Conservation (phyloP, 2,113 vertebrate species). For the Dolichallabes microphthalmus region DNA sequence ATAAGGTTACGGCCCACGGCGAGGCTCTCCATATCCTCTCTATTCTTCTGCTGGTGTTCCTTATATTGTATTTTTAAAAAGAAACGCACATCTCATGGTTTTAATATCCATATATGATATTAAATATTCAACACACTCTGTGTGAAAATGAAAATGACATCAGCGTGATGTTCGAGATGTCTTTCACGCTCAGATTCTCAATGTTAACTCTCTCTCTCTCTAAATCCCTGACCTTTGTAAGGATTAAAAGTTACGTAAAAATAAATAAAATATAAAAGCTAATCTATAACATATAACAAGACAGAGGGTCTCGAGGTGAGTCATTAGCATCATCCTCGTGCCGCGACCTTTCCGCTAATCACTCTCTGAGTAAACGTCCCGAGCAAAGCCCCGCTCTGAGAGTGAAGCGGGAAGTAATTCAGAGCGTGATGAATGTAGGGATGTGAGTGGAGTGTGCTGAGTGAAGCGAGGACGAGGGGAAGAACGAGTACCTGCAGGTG, state of each 20-base stretch:
- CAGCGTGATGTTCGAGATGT: neutral
- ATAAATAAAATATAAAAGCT: neutral
- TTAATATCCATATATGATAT: neutral
- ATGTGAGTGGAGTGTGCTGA: conserved; percentile 61
- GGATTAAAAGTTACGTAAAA: neutral
- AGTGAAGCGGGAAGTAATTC: neutral
- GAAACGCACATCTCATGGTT: neutral
- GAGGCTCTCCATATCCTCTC: neutral
- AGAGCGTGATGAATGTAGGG: neutral
- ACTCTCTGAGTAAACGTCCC: neutral
- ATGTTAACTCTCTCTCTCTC: neutral
- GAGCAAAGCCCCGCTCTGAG: conserved; percentile 60
- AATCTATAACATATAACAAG: conserved; percentile 15
- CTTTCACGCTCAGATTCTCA: neutral
- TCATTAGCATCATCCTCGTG: neutral
- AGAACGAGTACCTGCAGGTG: conserved; percentile 87
- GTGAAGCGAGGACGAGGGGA: neutral
- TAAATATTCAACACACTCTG: neutral
- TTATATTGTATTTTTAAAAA: neutral
- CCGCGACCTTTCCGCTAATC: conserved; percentile 19
- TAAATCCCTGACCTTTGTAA: neutral
- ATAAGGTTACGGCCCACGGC: neutral
- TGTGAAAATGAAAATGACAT: neutral
- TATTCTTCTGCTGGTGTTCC: neutral
- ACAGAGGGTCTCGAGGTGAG: neutral